phyloP scores from a whole-genome alignment of 30 jellyfish, hydroid and myxozoan genomes.

The Aurelia coerulea region DNA sequence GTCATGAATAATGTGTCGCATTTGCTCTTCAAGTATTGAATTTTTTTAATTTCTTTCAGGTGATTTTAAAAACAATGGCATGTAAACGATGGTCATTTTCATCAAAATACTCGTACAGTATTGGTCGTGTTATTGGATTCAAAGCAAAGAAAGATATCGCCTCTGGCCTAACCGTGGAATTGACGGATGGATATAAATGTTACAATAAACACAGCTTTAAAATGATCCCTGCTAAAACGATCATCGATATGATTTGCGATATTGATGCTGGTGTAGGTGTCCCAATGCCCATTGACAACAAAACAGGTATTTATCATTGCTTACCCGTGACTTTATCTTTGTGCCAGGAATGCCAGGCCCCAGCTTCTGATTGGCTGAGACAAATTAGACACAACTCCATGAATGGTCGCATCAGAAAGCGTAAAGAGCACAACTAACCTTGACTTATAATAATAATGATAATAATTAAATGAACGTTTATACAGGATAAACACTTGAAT shows the following conservation, averaged over 20 bases:
- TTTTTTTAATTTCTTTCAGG: constrained; percentile 9
- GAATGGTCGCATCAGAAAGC: too few relatives aligned
- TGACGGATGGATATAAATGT: constrained; percentile 85
- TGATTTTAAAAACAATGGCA: constrained; percentile 78
- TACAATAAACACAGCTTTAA: constrained; percentile 50
- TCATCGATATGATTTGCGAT: constrained; percentile 74
- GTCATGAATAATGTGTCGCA: too few relatives aligned
- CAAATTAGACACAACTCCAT: neutral
- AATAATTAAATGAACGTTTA: neutral
- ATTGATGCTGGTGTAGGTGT: constrained; percentile 74
- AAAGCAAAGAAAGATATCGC: constrained; percentile 30
- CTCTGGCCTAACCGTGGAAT: constrained; percentile 54
- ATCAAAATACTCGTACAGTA: constrained; percentile 63
- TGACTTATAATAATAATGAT: neutral
- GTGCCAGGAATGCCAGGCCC: too few relatives aligned
- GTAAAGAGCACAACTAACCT: too few relatives aligned
- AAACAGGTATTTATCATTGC: constrained; percentile 48
- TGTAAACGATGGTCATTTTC: constrained; percentile 91
- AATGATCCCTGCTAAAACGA: constrained; percentile 65
- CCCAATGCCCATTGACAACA: constrained; percentile 78
- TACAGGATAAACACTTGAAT: too few relatives aligned
- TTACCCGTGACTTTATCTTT: too few relatives aligned
- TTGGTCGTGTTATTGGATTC: constrained; percentile 91
- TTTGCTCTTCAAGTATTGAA: too few relatives aligned
- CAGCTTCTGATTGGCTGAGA: neutral